Evolutionary conservation across 2,113 vertebrate species (phyloP).

Genomic region (Hemichromis elongatus): DNA sequence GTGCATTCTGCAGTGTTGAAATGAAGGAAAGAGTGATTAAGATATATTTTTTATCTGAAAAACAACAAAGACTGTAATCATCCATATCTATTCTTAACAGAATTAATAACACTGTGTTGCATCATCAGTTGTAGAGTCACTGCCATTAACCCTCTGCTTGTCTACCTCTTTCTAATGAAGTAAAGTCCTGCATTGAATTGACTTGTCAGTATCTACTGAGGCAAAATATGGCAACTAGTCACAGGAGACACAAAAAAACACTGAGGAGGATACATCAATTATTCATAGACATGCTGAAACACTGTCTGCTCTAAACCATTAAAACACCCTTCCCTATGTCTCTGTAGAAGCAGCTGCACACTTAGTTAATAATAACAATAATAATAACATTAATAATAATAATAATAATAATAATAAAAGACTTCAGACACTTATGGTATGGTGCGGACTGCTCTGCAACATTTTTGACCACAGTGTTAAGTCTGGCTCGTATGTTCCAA

Average conservation of each 20-base stretch:
- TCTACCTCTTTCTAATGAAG: not conserved
- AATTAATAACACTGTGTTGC: not conserved
- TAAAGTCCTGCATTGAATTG: not conserved
- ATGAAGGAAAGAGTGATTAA: not conserved
- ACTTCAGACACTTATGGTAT: not conserved
- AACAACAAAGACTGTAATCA: not conserved
- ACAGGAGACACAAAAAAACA: constrained; percentile 22
- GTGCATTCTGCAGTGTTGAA: not conserved
- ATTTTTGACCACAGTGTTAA: not conserved
- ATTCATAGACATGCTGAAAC: constrained; percentile 38
- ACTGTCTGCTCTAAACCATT: not conserved
- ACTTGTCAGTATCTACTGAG: not conserved
- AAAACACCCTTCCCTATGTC: not conserved
- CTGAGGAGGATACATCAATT: constrained; percentile 28
- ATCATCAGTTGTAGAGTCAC: not conserved
- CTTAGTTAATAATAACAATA: not conserved
- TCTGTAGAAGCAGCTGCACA: not conserved
- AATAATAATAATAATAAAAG: not conserved
- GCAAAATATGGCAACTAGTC: constrained; percentile 13
- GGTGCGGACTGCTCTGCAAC: not conserved
- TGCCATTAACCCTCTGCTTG: not conserved
- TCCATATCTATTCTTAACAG: not conserved
- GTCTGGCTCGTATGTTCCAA: not conserved
- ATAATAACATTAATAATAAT: not conserved
- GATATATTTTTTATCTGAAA: not conserved